Base-by-base conservation (phyloP, 2,797 vertebrate genomes). In the Rhincodon typus region DNA sequence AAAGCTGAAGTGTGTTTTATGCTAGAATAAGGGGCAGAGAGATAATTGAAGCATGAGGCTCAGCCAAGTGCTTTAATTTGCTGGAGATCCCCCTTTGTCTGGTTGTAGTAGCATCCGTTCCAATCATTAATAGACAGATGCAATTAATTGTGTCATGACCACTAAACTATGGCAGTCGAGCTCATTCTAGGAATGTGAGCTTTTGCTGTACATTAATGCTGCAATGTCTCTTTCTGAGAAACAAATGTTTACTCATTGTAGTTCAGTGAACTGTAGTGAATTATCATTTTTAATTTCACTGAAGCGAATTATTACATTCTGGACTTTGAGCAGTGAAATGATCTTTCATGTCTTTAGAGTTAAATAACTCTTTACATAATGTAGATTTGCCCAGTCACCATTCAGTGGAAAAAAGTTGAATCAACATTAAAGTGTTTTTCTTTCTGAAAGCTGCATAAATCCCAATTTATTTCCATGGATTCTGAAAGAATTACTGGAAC, bases 261-360 rank as follows among this genome's bases (percentile, higher is more conserved):
- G 70, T 95, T 42, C 72, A 95, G 94, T 77, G 72, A 77, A 95
- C 70, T 95, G 94, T 34, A 95, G 94, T 95, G 94, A 95, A 77
- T 95, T 95, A 77, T 95, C 72, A 72, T 95, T 95, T 95, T 74
- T 95, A 95, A 95, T 95, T 95, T 77, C 94, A 95, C 94, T 95
- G 94, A 95, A 95, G 70, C 94, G 50, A 53, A 95, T 95, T 74
- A 95, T 95, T 77, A 95, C 94, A 95, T 95, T 46, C 94, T 95
- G 70, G 69, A 95, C 94, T 50, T 77, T 77, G 94, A 95, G 70
- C 69, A 53, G 70, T 95, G 94, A 95, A 95, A 95, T 95, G 25
- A 95, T 95, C 70, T 74, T 95, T 50, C 46, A 57, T 57, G 94
- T 74, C 70, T 70, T 53, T 95, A 70, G 70, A 95, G 94, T 95